These are phyloP conservation scores for Margaritifera margaritifera DNA, from an alignment of 2,888 invertebrate genomes.

Conservation along the genomic window DNA sequence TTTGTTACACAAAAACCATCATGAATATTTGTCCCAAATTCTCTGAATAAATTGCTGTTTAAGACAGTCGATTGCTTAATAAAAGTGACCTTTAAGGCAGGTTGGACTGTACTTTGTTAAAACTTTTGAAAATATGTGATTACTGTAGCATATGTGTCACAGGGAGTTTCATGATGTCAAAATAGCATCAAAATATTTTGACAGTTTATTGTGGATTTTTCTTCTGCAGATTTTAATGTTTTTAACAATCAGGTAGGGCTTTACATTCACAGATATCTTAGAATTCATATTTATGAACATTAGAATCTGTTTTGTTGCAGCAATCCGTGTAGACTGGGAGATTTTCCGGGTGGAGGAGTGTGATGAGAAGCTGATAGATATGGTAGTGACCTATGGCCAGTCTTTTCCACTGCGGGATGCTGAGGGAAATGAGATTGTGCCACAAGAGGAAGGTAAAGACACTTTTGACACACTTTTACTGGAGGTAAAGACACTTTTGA, in stretches of 20 bases:
- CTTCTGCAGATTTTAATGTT: neutral
- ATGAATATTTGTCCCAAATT: too few species aligned
- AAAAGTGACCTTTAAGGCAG: too few species aligned
- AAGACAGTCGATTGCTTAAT: too few species aligned
- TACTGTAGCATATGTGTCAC: too few species aligned
- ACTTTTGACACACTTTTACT: neutral
- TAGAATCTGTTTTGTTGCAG: slow-evolving; percentile 40
- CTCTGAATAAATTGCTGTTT: too few species aligned
- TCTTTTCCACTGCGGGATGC: slow-evolving; percentile 63
- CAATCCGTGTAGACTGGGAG: slow-evolving; percentile 69
- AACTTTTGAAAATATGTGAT: too few species aligned
- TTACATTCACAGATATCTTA: neutral
- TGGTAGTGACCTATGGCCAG: slow-evolving; percentile 60
- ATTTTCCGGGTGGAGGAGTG: slow-evolving; percentile 51
- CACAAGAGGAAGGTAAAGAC: slow-evolving; percentile 43
- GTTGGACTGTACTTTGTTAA: too few species aligned
- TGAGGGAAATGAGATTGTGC: slow-evolving; percentile 59
- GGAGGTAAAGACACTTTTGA: too few species aligned
- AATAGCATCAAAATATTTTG: too few species aligned
- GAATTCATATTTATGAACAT: neutral
- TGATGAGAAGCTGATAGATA: slow-evolving; percentile 63
- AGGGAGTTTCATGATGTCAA: too few species aligned
- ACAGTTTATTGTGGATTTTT: neutral
- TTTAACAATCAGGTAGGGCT: neutral
- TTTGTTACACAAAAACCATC: too few species aligned